phyloP scores from a whole-genome alignment of 2,888 invertebrate species.

The Hemithea aestivaria region DNA sequence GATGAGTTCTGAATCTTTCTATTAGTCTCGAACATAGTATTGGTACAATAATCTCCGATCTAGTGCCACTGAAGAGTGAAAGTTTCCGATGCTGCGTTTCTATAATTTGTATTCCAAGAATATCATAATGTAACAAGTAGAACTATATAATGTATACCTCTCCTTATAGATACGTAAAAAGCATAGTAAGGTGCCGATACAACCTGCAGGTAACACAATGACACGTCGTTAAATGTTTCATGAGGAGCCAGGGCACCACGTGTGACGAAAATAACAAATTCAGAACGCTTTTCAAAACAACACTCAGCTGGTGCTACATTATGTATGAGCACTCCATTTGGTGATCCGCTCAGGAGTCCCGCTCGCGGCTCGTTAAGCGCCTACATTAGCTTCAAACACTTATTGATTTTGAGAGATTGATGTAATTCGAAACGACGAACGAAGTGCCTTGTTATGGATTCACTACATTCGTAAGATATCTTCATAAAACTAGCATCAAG shows the following conservation, averaged over 20 bases:
- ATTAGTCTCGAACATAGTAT: too few relatives aligned
- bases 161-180: too few relatives aligned
- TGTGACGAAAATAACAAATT: slow-evolving; percentile 76
- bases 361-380: slow-evolving; percentile 77
- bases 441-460: slow-evolving; percentile 25
- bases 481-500: too few relatives aligned
- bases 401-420: slow-evolving; percentile 74
- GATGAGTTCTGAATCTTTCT: too few relatives aligned
- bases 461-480: slow-evolving; percentile 18
- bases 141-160: too few relatives aligned
- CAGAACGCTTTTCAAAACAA: slow-evolving; percentile 78
- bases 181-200: slow-evolving; percentile 4
- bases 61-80: too few relatives aligned
- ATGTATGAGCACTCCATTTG: slow-evolving; percentile 80
- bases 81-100: too few relatives aligned
- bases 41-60: too few relatives aligned
- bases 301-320: slow-evolving; percentile 75
- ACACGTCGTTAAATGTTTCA: slow-evolving; percentile 72
- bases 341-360: slow-evolving; percentile 76
- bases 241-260: slow-evolving; percentile 70
- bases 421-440: slow-evolving; percentile 60
- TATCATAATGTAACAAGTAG: too few relatives aligned
- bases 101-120: too few relatives aligned
- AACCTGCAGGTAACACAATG: slow-evolving; percentile 35
- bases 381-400: slow-evolving; percentile 76